Conservation (phyloP, 2,113 vertebrate genomes). For the Fulmarus glacialis region DNA sequence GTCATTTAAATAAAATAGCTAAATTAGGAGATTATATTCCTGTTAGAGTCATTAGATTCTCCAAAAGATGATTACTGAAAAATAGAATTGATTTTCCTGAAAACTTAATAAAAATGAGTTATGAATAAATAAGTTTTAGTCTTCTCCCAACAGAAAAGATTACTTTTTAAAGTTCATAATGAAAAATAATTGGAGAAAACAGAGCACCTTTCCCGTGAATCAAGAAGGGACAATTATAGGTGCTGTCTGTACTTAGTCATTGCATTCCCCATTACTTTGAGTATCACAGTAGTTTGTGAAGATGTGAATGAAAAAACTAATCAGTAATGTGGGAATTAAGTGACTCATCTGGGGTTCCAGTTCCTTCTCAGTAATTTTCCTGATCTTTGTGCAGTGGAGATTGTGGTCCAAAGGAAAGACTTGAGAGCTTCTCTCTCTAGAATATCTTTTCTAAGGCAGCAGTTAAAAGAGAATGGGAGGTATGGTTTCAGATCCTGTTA, state of each 20-base stretch:
- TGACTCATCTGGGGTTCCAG: background rate
- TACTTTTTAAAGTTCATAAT: background rate
- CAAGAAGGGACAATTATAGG: background rate
- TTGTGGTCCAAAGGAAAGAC: background rate
- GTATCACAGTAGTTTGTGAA: background rate
- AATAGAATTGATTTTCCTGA: background rate
- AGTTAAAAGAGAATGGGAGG: background rate
- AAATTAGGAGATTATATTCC: background rate
- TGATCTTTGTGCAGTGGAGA: background rate
- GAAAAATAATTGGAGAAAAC: background rate
- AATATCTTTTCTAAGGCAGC: background rate
- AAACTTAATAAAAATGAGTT: background rate
- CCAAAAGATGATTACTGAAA: background rate
- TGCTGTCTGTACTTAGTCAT: background rate
- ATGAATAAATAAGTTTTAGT: background rate
- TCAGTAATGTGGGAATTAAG: background rate
- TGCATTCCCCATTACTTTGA: background rate
- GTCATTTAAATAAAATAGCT: background rate
- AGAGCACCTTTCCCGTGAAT: background rate
- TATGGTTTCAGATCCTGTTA: background rate
- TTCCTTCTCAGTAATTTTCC: background rate
- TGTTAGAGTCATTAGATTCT: background rate
- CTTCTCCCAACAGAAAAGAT: background rate
- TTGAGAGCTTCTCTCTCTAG: background rate
- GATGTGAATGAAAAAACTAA: background rate